Evolutionary conservation across 2,888 invertebrate species (phyloP), one percentile per base, ranked within the genome.

Genomic region (Epirrhoe alternata): DNA sequence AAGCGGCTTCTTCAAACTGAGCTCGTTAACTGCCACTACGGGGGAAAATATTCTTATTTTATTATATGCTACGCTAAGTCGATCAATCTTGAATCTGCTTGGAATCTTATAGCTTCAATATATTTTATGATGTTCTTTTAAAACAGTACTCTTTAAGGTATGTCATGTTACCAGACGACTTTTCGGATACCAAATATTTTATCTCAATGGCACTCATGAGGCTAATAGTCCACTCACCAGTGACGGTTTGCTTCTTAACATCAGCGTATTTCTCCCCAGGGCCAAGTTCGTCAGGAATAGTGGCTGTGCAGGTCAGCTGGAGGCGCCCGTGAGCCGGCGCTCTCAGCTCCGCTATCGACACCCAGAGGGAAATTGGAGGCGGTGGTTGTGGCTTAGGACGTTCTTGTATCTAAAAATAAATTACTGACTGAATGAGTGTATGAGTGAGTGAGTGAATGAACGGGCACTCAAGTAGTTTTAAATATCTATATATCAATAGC

Each of bases 191-290:
- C 24, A 1, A 24, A 24, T 24, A 1, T 24, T 24, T 24, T 24
- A 24, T 24, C 24, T 24, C 24, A 2, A 24, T 24, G 35, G 8
- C 0, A 35, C 35, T 42, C 3, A 24, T 24, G 24, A 24, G 24
- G 24, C 24, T 24, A 24, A 2, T 2, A 24, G 8, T n/a, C 7
- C 2, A 52, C 77, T 94, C 87, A 97, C 97, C 96, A 83, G 95
- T 95, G 61, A 96, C 96, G 47, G 96, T 96, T 79, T 95, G 95
- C 73, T 95, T 96, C 83, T 95, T 95, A 73, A 95, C 93, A 83
- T 97, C 97, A 58, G 97, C 97, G 80, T 95, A 97, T 74, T 95
- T 94, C 76, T 96, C 96, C 61, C 95, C 95, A 45, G 95, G 95
- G 14, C 95, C 95, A 17, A 96, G 94, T 74, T 96, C 96, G 65